These are phyloP conservation scores for Sylvilagus floridanus DNA, from an alignment of 2,797 vertebrate genomes.

Conservation along the genomic window DNA sequence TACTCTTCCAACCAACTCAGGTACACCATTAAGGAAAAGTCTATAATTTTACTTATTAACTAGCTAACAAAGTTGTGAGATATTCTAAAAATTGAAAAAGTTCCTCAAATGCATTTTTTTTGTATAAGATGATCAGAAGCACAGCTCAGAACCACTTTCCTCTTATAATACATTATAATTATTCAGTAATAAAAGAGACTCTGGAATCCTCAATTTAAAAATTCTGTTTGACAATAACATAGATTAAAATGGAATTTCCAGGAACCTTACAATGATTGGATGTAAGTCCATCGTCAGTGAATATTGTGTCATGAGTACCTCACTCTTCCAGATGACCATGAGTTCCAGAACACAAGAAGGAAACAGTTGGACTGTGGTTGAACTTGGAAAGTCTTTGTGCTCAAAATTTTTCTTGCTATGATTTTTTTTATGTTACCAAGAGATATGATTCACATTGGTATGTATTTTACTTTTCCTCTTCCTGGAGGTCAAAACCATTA, in stretches of 20 bases:
- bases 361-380: not conserved
- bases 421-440: slow-evolving; percentile 5
- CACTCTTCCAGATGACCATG: not conserved
- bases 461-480: not conserved
- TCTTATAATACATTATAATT: not conserved
- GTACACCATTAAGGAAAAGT: not conserved
- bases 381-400: not conserved
- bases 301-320: not conserved
- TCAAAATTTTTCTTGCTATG: not conserved
- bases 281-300: not conserved
- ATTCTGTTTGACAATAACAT: not conserved
- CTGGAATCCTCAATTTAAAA: not conserved
- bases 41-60: not conserved
- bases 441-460: not conserved
- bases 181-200: not conserved
- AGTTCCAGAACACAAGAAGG: not conserved
- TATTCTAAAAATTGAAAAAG: not conserved
- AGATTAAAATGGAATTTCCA: not conserved
- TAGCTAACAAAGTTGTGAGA: not conserved
- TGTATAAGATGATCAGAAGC: not conserved
- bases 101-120: not conserved
- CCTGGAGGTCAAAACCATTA: slow-evolving; percentile 24
- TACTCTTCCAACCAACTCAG: not conserved
- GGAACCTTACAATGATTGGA: not conserved
- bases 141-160: not conserved